Conservation (phyloP, 2,113 vertebrate species). For the Psammodynastes pulverulentus region DNA sequence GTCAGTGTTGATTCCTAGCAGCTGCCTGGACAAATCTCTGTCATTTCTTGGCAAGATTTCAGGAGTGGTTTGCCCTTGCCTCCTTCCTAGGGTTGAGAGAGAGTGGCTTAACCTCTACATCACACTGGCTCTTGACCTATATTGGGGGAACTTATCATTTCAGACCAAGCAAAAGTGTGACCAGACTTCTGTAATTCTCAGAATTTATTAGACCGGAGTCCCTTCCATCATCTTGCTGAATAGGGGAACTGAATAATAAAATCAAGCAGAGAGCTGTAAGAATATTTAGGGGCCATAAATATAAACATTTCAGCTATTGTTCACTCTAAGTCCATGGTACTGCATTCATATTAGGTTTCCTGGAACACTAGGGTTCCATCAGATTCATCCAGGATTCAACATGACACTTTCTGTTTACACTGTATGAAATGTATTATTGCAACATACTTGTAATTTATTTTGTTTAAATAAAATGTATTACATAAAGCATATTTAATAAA, state of each 20-base stretch:
- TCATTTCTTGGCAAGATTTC: neutral
- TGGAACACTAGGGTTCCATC: neutral
- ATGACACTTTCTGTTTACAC: neutral
- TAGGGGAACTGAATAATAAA: neutral
- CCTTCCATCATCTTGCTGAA: neutral
- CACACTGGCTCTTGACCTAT: neutral
- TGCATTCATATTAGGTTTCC: neutral
- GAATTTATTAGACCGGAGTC: fast-evolving
- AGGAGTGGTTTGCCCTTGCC: neutral
- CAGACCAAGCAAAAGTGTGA: neutral
- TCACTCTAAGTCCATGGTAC: neutral
- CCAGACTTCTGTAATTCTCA: neutral
- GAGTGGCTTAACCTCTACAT: neutral
- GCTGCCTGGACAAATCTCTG: neutral
- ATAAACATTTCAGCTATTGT: neutral
- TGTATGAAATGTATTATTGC: neutral
- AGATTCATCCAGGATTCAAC: neutral
- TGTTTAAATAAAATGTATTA: neutral
- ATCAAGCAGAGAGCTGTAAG: neutral
- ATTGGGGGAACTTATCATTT: neutral
- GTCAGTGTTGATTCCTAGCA: neutral
- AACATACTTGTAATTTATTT: neutral
- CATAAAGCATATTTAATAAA: neutral
- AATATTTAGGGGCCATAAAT: neutral
- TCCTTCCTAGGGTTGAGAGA: neutral